phyloP scores from a whole-genome alignment of 2,888 invertebrate species.

The Athetis lepigone region DNA sequence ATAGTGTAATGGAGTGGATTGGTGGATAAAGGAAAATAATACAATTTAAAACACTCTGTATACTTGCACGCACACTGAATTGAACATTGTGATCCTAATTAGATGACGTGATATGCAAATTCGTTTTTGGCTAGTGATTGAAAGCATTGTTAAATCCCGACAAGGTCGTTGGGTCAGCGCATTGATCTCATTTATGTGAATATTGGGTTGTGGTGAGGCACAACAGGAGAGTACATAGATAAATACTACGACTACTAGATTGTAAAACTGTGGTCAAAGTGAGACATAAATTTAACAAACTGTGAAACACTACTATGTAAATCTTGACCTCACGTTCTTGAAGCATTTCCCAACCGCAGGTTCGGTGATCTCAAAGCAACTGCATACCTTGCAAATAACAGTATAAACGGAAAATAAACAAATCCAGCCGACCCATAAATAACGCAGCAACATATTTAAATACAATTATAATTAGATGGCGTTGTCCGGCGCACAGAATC shows the following conservation, averaged over 20 bases:
- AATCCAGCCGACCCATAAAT: slow-evolving; percentile 40
- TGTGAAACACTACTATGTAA: background rate
- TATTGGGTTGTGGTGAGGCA: background rate
- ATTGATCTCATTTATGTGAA: slow-evolving; percentile 1
- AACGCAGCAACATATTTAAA: slow-evolving; percentile 51
- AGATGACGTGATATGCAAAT: slow-evolving; percentile 51
- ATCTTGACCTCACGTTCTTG: background rate
- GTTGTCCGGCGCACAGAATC: slow-evolving; percentile 49
- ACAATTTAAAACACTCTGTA: slow-evolving; percentile 30
- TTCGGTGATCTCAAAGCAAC: slow-evolving; percentile 18
- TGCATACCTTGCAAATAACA: slow-evolving; percentile 17
- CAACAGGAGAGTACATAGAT: background rate
- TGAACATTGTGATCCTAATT: slow-evolving; percentile 49
- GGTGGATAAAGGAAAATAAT: background rate
- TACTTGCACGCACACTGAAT: slow-evolving; percentile 24
- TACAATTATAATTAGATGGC: slow-evolving; percentile 59
- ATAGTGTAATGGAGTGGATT: too few relatives aligned
- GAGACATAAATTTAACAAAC: background rate
- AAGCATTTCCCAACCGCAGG: background rate
- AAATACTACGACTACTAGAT: too few relatives aligned
- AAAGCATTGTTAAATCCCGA: slow-evolving; percentile 18
- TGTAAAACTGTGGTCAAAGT: background rate
- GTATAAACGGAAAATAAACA: slow-evolving; percentile 39
- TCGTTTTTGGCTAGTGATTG: slow-evolving; percentile 39
- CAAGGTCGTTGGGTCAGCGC: slow-evolving; percentile 23